Conservation (phyloP, 2,797 vertebrate species). For the Neopelma chrysocephalum region DNA sequence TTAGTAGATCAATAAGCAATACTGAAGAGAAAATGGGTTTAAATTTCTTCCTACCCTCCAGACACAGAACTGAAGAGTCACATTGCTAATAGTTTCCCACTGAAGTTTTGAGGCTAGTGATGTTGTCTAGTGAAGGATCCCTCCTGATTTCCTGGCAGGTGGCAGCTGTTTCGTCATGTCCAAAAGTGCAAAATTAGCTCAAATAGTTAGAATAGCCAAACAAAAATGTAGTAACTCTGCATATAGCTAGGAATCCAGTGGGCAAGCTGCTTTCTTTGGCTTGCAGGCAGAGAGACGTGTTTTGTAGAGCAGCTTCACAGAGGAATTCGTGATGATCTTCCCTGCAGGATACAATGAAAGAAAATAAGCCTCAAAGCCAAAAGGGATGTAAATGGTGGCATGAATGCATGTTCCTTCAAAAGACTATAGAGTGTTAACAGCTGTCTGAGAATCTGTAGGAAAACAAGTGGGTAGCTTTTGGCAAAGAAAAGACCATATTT, state of each 20-base stretch:
- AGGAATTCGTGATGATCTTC: background rate
- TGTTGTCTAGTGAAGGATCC: background rate
- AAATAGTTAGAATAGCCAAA: background rate
- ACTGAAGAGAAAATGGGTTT: background rate
- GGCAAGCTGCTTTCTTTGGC: conserved; percentile 31
- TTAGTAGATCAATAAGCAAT: background rate
- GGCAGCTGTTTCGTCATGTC: conserved; percentile 4
- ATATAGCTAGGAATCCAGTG: conserved; percentile 17
- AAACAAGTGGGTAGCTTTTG: background rate
- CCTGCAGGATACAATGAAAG: background rate
- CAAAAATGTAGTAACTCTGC: background rate
- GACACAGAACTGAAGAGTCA: background rate
- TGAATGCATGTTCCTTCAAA: background rate
- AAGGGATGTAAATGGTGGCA: background rate
- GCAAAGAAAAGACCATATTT: background rate
- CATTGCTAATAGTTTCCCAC: background rate
- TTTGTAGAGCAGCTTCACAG: background rate
- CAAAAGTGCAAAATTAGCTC: conserved; percentile 6
- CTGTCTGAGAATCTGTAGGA: background rate
- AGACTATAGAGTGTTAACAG: conserved; percentile 4
- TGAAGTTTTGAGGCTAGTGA: background rate
- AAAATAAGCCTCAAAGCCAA: conserved; percentile 7
- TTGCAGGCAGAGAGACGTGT: background rate
- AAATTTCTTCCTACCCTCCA: background rate
- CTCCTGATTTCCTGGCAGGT: background rate